Evolutionary conservation across 1,140 invertebrate genomes (phyloP), one percentile per base, ranked within the genome.

Genomic region (Amphibalanus amphitrite): DNA sequence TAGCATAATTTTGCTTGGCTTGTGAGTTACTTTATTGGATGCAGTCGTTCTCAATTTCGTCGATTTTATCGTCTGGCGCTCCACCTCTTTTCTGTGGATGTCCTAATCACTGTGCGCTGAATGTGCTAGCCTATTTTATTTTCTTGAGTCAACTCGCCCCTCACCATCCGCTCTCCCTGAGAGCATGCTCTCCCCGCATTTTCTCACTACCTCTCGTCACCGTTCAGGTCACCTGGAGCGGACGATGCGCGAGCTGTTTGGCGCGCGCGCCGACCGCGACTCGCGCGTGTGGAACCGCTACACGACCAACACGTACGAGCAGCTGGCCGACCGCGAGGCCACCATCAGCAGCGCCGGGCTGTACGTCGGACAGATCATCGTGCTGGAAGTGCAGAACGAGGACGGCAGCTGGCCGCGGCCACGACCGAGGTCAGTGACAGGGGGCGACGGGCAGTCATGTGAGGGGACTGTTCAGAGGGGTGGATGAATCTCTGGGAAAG

Each of bases 331-430:
- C 70, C 78, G 76, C 70, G 80, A 82, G 1, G 77, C 77, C 71
- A 82, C 82, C 4, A 75, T 83, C 28, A 80, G 82, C 72, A 81
- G 83, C 74, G 79, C 79, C 59, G 80, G 81, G 8, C 74, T 83
- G 0, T 82, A 80, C 72, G 75, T 75, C 26, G 80, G 80, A 67
- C 81, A 82, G 77, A 77, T 81, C 23, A 78, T 83, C 30, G 79
- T 83, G 3, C 78, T 83, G 70, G 83, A 84, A 76, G 77, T 79
- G 40, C 79, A 80, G 71, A 83, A 83, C 77, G 78, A 79, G 30
- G 82, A 84, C 78, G 82, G 82, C 30, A 81, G 81, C 10, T 84
- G 83, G 83, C 82, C 82, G 30, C 77, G 80, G 73, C 80, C 65
- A 3, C 65, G 47, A 59, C 47, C 47, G 1, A 59, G 47, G 47